phyloP scores from a whole-genome alignment of 2,113 vertebrate genomes.

The Azemiops feae region DNA sequence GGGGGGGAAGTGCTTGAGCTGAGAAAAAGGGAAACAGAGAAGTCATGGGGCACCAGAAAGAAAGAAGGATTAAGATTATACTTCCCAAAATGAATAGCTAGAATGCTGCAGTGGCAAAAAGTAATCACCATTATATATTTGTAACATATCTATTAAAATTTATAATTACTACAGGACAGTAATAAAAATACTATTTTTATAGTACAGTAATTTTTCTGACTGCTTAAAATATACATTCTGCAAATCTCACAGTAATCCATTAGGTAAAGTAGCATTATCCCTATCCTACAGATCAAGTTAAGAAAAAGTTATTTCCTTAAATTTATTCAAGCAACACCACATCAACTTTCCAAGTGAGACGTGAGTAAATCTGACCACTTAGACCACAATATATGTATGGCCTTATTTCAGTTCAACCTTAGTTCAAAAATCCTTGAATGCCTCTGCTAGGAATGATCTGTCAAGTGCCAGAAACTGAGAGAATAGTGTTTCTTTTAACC shows the following conservation, averaged over 20 bases:
- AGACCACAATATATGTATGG: background rate
- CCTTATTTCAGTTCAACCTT: background rate
- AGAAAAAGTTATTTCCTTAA: background rate
- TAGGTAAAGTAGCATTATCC: background rate
- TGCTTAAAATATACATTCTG: background rate
- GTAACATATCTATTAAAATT: background rate
- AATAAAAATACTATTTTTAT: background rate
- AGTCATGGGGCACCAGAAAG: background rate
- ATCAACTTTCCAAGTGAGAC: background rate
- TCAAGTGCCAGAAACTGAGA: background rate
- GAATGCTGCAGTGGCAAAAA: background rate
- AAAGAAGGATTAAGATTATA: background rate
- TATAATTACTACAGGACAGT: background rate
- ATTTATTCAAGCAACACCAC: fast-evolving
- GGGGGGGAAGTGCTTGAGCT: no score
- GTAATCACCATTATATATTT: background rate
- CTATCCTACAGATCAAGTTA: background rate
- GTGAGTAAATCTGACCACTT: background rate
- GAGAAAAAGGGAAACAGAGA: background rate
- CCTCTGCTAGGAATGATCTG: background rate
- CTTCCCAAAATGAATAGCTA: background rate
- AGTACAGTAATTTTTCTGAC: background rate
- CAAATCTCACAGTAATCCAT: background rate
- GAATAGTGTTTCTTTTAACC: background rate
- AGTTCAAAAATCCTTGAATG: background rate